A percentile compares a stretch with the other conserved stretches of the same genome.
phyloP scores from a whole-genome alignment of 2,113 vertebrate genomes.

The Symphodus melops region DNA sequence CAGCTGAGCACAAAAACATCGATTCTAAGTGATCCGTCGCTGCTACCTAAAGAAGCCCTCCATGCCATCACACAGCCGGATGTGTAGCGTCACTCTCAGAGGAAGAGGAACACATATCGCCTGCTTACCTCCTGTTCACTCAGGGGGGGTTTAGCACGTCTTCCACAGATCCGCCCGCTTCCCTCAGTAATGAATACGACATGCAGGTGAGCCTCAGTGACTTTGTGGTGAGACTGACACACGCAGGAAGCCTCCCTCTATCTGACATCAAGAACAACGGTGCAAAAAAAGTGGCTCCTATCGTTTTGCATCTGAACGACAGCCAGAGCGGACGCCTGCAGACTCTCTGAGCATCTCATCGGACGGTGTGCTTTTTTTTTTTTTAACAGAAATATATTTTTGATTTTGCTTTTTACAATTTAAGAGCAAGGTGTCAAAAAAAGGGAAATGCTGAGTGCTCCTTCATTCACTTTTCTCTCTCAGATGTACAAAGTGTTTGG shows the following conservation, averaged over 20 bases:
- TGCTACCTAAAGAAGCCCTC: slow-evolving; percentile 89
- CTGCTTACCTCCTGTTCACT: slow-evolving; percentile 15
- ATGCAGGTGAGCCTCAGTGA: background rate
- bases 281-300: slow-evolving; percentile 27
- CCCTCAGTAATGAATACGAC: background rate
- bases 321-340: slow-evolving; percentile 17
- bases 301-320: slow-evolving; percentile 15
- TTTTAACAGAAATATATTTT: slow-evolving; percentile 32
- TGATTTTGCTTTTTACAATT: slow-evolving; percentile 33
- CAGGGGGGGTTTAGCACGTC: slow-evolving; percentile 19
- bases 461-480: slow-evolving; percentile 29
- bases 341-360: background rate
- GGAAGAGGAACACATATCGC: slow-evolving; percentile 18
- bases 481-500: slow-evolving; percentile 14
- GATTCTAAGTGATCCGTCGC: slow-evolving; percentile 88
- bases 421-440: slow-evolving; percentile 37
- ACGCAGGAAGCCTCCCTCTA: background rate
- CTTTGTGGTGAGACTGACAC: background rate
- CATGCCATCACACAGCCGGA: slow-evolving; percentile 82
- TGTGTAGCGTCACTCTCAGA: slow-evolving; percentile 66
- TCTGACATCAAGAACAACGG: background rate
- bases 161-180: slow-evolving; percentile 24
- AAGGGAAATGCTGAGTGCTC: slow-evolving; percentile 59
- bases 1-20: slow-evolving; percentile 92
- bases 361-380: slow-evolving; percentile 30